Evolutionary conservation across 2,113 vertebrate species (phyloP), one percentile per base, ranked within the genome.

Genomic region (Probosciger aterrimus): DNA sequence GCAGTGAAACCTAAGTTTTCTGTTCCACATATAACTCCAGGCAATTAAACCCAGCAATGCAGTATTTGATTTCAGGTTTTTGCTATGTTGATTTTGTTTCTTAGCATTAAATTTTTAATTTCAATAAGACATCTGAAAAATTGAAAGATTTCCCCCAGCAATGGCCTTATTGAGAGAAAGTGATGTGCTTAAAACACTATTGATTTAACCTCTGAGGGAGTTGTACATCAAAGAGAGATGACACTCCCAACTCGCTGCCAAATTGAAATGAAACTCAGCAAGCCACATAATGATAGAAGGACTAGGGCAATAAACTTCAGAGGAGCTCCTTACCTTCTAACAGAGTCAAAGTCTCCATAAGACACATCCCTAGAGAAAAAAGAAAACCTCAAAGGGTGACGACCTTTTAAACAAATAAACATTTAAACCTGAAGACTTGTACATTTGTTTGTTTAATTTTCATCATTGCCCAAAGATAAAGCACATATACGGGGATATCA

Each of bases 201-300:
- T 91, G 93, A 93, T 96, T 94, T 90, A 93, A 90, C 50, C 73
- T 94, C 64, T 75, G 64, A 93, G 55, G 39, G 47, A 77, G 43
- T 55, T 47, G 71, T 92, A n/a, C 68, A 93, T 86, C 88, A 94
- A 76, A 87, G 90, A 82, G 11, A 78, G 43, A 35, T 82, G 86
- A 71, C 82, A 81, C 28, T 78, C 76, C 30, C 5, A 0, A 82
- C 3, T 28, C 64, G 31, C 62, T 92, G 73, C 76, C 93, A 96
- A 81, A 94, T 6, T 94, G 88, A 96, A 94, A 93, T 86, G 73
- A 93, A 96, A 86, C 27, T 74, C 94, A 90, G 78, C 82, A 95
- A 94, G 75, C 49, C 75, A 91, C 79, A 53, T 70, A 83, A 92
- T n/a, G 43, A n/a, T 12, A 59, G 87, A 85, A 91, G 11, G 55